phyloP scores from a whole-genome alignment of 2,797 vertebrate species.

The Clarias platycephalus region DNA sequence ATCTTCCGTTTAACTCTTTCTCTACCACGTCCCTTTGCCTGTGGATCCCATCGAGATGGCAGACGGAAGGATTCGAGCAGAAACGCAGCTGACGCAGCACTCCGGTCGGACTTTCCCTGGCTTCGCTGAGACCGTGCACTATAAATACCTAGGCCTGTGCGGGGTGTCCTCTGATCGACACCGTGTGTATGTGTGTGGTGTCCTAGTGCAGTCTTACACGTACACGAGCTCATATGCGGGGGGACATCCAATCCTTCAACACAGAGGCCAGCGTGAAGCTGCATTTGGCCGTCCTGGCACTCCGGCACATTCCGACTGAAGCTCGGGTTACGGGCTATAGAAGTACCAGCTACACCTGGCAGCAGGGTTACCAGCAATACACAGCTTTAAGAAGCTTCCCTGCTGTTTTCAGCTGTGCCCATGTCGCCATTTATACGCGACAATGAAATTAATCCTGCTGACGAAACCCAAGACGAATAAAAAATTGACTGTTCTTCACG shows the following conservation, averaged over 20 bases:
- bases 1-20: background rate
- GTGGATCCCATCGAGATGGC: background rate
- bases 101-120: slow-evolving; percentile 15
- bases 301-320: slow-evolving; percentile 59
- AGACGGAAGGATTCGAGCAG: background rate
- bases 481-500: background rate
- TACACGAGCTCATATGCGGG: slow-evolving; percentile 50
- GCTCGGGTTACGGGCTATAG: slow-evolving; percentile 53
- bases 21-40: background rate
- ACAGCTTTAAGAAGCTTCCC: slow-evolving; percentile 8
- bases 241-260: slow-evolving; percentile 66
- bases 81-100: slow-evolving; percentile 29
- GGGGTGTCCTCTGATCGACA: slow-evolving; percentile 42
- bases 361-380: slow-evolving; percentile 46
- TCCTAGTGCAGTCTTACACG: slow-evolving; percentile 51
- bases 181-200: slow-evolving; percentile 26
- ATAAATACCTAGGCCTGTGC: slow-evolving; percentile 41
- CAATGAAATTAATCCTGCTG: background rate
- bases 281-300: slow-evolving; percentile 68
- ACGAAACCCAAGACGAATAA: background rate
- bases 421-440: background rate
- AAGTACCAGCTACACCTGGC: slow-evolving; percentile 48
- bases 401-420: background rate
- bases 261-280: slow-evolving; percentile 67
- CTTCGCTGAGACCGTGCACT: slow-evolving; percentile 22